Percentiles rank a stretch among this genome's conserved stretches.
Conservation (phyloP, 2,113 vertebrate genomes). For the Bothrops jararaca region DNA sequence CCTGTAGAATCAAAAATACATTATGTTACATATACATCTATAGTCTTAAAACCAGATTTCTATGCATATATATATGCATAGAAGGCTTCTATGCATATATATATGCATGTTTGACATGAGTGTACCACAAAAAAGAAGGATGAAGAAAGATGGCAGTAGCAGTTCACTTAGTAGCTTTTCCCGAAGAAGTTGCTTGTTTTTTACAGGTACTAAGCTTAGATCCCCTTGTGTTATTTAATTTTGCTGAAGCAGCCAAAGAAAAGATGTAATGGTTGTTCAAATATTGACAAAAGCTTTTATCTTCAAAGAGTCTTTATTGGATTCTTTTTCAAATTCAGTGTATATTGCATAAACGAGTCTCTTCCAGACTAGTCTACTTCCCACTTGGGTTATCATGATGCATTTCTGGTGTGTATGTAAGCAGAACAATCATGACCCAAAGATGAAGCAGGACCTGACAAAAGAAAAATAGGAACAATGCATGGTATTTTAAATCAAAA, state of each 20-base stretch:
- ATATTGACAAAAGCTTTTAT: background rate
- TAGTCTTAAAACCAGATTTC: slow-evolving; percentile 12
- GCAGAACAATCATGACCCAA: slow-evolving; percentile 97
- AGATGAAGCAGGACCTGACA: slow-evolving; percentile 88
- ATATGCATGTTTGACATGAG: background rate
- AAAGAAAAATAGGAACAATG: slow-evolving; percentile 32
- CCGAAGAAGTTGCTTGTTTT: slow-evolving; percentile 40
- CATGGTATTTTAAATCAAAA: background rate
- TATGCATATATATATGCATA: background rate
- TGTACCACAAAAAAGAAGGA: slow-evolving; percentile 20
- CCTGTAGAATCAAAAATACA: slow-evolving; percentile 48
- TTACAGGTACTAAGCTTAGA: slow-evolving; percentile 36
- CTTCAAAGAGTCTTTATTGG: slow-evolving; percentile 16
- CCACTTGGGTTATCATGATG: slow-evolving; percentile 80
- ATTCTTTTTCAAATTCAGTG: background rate
- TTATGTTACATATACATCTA: too few species aligned
- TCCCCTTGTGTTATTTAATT: slow-evolving; percentile 49
- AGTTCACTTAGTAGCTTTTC: slow-evolving; percentile 42
- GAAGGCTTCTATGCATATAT: background rate
- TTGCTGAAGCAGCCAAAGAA: slow-evolving; percentile 53
- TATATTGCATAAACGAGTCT: background rate
- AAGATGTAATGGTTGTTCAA: slow-evolving; percentile 26
- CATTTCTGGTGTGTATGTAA: slow-evolving; percentile 97
- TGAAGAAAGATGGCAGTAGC: slow-evolving; percentile 26
- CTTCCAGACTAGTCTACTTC: slow-evolving; percentile 60